Percentiles rank a stretch among this genome's conserved stretches.
Conservation (phyloP, 2,113 vertebrate genomes). For the Procavia capensis region DNA sequence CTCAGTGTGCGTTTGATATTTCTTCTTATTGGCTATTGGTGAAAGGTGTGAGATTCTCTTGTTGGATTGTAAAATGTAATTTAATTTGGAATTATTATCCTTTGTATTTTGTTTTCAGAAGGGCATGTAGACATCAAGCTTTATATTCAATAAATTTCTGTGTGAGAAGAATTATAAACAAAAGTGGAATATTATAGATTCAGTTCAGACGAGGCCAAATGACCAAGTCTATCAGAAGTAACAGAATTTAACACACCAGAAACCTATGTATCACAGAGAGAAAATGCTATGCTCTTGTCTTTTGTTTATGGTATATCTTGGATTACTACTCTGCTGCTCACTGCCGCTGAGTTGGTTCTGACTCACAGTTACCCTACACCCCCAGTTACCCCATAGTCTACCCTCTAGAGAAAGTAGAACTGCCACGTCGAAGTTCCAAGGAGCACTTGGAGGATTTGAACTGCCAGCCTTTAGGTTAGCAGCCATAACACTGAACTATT, state of each 20-base stretch:
- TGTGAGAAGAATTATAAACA: conserved; percentile 25
- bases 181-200: conserved; percentile 56
- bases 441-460: too few species aligned
- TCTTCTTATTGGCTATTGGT: conserved; percentile 19
- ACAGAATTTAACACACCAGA: conserved; percentile 41
- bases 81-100: conserved; percentile 48
- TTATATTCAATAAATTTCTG: conserved; percentile 22
- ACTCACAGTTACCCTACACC: too few species aligned
- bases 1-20: conserved; percentile 1
- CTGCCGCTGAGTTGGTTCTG: too few species aligned
- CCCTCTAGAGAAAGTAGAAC: too few species aligned
- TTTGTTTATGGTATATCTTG: conserved; percentile 19
- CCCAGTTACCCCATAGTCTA: too few species aligned
- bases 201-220: conserved; percentile 32
- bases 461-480: too few species aligned
- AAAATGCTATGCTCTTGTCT: conserved; percentile 30
- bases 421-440: too few species aligned
- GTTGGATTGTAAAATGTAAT: not conserved
- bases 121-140: not conserved
- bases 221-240: conserved; percentile 30
- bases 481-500: too few species aligned
- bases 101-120: conserved; percentile 44
- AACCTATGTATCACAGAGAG: conserved; percentile 35
- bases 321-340: too few species aligned
- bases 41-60: conserved; percentile 35